Evolutionary conservation across 2,888 invertebrate species (phyloP).

Genomic region (Helobdella robusta): DNA sequence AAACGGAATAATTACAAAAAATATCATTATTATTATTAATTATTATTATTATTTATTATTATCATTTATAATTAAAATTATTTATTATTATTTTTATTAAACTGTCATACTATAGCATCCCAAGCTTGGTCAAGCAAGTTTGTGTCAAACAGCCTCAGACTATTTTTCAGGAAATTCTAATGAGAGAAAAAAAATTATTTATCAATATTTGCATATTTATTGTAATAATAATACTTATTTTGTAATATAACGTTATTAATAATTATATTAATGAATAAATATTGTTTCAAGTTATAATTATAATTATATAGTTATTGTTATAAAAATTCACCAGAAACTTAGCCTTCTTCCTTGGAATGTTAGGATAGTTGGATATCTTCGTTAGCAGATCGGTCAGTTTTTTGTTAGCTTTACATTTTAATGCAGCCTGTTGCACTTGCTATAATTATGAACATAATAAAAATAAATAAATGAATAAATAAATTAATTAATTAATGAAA

Average conservation of each 20-base stretch:
- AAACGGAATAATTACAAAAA: no score
- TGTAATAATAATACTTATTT: neutral
- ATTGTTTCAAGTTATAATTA: no score
- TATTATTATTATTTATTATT: no score
- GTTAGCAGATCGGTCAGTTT: slow-evolving; percentile 60
- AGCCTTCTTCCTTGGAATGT: slow-evolving; percentile 73
- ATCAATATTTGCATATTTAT: neutral
- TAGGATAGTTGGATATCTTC: slow-evolving; percentile 62
- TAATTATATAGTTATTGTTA: no score
- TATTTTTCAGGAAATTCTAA: slow-evolving; percentile 49
- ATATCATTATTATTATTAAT: no score
- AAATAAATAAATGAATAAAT: slow-evolving; percentile 5
- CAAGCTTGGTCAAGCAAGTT: slow-evolving; percentile 61
- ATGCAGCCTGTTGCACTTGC: slow-evolving; percentile 59
- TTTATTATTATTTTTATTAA: no score
- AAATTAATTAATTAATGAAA: neutral
- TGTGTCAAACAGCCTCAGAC: slow-evolving; percentile 55
- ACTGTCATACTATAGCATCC: slow-evolving; percentile 56
- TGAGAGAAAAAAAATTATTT: slow-evolving; percentile 28
- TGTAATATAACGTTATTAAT: no score
- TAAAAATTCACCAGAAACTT: slow-evolving; percentile 61
- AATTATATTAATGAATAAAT: no score
- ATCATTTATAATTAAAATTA: no score
- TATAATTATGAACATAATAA: slow-evolving; percentile 31
- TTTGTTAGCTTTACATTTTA: slow-evolving; percentile 56